Evolutionary conservation across 2,113 vertebrate genomes (phyloP).

Genomic region (Prionailurus viverrinus): DNA sequence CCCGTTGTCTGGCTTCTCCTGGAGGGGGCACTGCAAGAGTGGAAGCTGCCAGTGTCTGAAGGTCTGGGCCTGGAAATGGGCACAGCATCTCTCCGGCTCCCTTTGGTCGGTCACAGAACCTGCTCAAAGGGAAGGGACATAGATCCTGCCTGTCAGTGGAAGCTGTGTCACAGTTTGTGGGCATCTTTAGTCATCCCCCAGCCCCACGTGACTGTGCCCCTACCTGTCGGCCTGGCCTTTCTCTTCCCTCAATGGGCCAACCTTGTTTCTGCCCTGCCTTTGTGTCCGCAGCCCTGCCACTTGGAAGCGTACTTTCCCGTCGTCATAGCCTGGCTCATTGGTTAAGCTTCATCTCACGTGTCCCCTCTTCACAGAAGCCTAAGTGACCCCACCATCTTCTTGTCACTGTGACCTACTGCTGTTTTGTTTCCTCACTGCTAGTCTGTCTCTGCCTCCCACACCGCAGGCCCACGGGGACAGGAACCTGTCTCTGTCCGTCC

Average conservation of each 20-base stretch:
- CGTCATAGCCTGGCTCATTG: neutral
- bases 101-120: neutral
- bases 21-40: rapidly evolving
- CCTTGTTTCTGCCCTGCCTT: neutral
- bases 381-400: rapidly evolving
- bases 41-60: neutral
- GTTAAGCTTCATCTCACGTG: neutral
- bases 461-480: rapidly evolving
- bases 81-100: rapidly evolving
- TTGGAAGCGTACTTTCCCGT: neutral
- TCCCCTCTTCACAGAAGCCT: neutral
- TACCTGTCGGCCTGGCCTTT: neutral
- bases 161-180: neutral
- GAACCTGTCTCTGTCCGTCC: neutral
- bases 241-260: neutral
- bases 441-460: rapidly evolving
- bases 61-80: neutral
- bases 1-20: neutral
- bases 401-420: neutral
- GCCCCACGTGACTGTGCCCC: neutral
- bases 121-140: neutral
- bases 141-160: neutral
- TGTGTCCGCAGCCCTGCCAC: neutral
- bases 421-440: neutral
- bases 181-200: neutral